Percentiles rank a stretch among this genome's conserved stretches.
Conservation (phyloP, 2,888 invertebrate genomes). For the Ormyrus pomaceus region DNA sequence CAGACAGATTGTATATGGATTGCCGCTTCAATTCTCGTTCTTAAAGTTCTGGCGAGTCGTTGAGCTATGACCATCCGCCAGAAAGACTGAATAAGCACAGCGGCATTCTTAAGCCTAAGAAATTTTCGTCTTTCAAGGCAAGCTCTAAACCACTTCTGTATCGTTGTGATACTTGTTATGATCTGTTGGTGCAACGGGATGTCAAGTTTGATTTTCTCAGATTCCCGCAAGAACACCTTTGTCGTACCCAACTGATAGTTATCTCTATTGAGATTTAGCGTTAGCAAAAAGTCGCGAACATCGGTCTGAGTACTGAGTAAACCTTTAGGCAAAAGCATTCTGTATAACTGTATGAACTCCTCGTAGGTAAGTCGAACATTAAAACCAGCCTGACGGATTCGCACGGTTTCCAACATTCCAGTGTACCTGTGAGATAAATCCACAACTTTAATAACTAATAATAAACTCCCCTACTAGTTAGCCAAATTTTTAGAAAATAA, state of each 20-base stretch:
- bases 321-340: conserved; percentile 93
- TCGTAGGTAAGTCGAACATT: conserved; percentile 95
- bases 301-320: conserved; percentile 90
- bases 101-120: conserved; percentile 84
- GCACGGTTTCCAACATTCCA: conserved; percentile 97
- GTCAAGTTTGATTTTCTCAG: conserved; percentile 94
- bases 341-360: conserved; percentile 94
- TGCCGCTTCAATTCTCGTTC: conserved; percentile 78
- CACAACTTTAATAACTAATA: not conserved
- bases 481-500: not conserved
- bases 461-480: not conserved
- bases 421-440: conserved; percentile 82
- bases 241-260: conserved; percentile 93
- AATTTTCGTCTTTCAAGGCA: conserved; percentile 88
- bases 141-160: conserved; percentile 94
- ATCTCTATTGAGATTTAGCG: conserved; percentile 89
- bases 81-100: conserved; percentile 86
- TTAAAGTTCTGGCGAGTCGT: conserved; percentile 76
- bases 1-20: conserved; percentile 87
- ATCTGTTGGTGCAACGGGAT: conserved; percentile 95
- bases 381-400: conserved; percentile 96
- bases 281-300: conserved; percentile 89
- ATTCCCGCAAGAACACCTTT: conserved; percentile 95
- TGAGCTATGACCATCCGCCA: conserved; percentile 83
- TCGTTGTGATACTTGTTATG: conserved; percentile 92